A percentile compares a stretch with the other conserved stretches of the same genome.
Evolutionary conservation across 2,888 invertebrate genomes (phyloP).

Genomic region (Cyclophora albipunctata): DNA sequence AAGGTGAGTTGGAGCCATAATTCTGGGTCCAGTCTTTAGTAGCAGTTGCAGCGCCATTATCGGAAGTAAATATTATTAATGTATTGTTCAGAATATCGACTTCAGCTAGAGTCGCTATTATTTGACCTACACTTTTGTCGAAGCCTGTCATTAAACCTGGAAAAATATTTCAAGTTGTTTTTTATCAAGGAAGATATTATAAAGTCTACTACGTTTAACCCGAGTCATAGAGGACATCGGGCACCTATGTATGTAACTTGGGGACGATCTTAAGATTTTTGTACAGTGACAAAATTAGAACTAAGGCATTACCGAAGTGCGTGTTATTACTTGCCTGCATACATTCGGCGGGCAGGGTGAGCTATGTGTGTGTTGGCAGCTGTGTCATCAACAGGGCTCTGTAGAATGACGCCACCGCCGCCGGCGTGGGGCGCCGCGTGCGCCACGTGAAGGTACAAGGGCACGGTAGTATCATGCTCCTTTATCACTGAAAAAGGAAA

Average conservation of each 20-base stretch:
- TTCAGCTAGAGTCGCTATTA: slow-evolving; percentile 79
- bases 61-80: slow-evolving; percentile 86
- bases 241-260: neutral
- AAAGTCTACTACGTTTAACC: too few species aligned
- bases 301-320: too few species aligned
- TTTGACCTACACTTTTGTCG: slow-evolving; percentile 84
- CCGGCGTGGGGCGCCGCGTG: slow-evolving; percentile 86
- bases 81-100: slow-evolving; percentile 83
- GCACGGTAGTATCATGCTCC: slow-evolving; percentile 69
- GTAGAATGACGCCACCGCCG: slow-evolving; percentile 80
- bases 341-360: slow-evolving; percentile 79
- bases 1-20: slow-evolving; percentile 82
- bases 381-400: slow-evolving; percentile 79
- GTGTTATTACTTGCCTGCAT: slow-evolving; percentile 74
- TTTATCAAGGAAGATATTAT: too few species aligned
- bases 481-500: slow-evolving; percentile 60
- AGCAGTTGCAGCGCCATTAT: slow-evolving; percentile 87
- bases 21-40: slow-evolving; percentile 79
- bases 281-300: too few species aligned
- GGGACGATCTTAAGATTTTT: neutral
- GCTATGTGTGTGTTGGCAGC: slow-evolving; percentile 79
- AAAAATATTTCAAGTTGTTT: slow-evolving; percentile 17
- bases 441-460: slow-evolving; percentile 84
- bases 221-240: neutral
- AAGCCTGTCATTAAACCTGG: slow-evolving; percentile 79